phyloP scores from a whole-genome alignment of 2,113 vertebrate genomes.

The Callopanchax toddi region DNA sequence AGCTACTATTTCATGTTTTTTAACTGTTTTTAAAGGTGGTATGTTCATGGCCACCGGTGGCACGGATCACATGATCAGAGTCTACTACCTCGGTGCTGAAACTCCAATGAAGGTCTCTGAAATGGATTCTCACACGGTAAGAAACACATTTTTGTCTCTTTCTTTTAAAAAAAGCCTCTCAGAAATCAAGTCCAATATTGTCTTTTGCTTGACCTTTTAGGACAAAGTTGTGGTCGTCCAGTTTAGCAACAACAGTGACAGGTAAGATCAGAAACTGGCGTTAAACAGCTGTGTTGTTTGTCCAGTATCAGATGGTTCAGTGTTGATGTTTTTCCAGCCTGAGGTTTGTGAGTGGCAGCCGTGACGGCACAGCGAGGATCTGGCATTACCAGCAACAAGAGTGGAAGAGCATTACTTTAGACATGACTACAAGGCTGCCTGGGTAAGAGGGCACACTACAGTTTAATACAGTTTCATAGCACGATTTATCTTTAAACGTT shows the following conservation, averaged over 20 bases:
- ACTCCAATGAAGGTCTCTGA: slow-evolving; percentile 93
- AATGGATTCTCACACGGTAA: slow-evolving; percentile 92
- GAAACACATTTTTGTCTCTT: slow-evolving; percentile 36
- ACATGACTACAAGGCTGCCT: slow-evolving; percentile 90
- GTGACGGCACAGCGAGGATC: slow-evolving; percentile 93
- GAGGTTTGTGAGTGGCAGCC: slow-evolving; percentile 96
- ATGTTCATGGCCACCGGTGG: slow-evolving; percentile 98
- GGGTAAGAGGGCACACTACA: slow-evolving; percentile 80
- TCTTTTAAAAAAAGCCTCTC: not conserved
- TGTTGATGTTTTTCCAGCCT: slow-evolving; percentile 77
- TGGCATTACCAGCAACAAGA: slow-evolving; percentile 97
- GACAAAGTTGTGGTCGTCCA: slow-evolving; percentile 97
- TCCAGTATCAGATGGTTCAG: not conserved
- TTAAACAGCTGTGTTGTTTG: not conserved
- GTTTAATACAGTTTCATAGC: not conserved
- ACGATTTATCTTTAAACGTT: not conserved
- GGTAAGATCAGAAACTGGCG: slow-evolving; percentile 78
- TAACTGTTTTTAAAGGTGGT: slow-evolving; percentile 83
- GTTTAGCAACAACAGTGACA: slow-evolving; percentile 95
- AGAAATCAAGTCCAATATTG: not conserved
- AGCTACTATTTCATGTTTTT: no score
- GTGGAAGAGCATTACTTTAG: slow-evolving; percentile 91
- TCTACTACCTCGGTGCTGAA: slow-evolving; percentile 95
- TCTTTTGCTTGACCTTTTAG: slow-evolving; percentile 68
- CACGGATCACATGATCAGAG: slow-evolving; percentile 95